Evolutionary conservation across 2,888 invertebrate species (phyloP).

Genomic region (Dione juno): DNA sequence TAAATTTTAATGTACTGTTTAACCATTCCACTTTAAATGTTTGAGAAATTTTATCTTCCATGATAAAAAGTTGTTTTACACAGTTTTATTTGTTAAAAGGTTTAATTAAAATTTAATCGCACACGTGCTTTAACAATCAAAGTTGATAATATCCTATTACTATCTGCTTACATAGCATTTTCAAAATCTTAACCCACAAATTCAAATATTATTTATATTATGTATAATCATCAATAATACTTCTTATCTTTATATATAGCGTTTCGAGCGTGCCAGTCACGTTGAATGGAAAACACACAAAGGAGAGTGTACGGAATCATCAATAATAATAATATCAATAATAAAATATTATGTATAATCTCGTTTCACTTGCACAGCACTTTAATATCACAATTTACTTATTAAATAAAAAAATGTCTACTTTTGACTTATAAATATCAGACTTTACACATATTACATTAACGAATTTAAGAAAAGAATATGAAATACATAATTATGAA

Average conservation of each 20-base stretch:
- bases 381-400: background rate
- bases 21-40: slow-evolving; percentile 53
- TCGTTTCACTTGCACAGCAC: background rate
- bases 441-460: no score
- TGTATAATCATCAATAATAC: no score
- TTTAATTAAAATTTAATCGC: background rate
- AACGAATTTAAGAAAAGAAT: no score
- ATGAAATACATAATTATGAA: no score
- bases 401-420: no score
- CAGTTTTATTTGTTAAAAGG: background rate
- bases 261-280: no score
- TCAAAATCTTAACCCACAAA: background rate
- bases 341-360: background rate
- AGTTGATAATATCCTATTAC: background rate
- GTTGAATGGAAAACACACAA: no score
- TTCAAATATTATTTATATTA: background rate
- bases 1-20: slow-evolving; percentile 54
- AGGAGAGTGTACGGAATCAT: no score
- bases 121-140: background rate
- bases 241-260: no score
- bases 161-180: background rate
- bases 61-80: background rate
- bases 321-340: no score
- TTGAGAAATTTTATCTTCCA: slow-evolving; percentile 32
- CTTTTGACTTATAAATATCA: no score